A percentile compares a stretch with the other conserved stretches of the same genome.
Evolutionary conservation across 92 coral and sea anemone species (phyloP).

Genomic region (Muricea muricata): DNA sequence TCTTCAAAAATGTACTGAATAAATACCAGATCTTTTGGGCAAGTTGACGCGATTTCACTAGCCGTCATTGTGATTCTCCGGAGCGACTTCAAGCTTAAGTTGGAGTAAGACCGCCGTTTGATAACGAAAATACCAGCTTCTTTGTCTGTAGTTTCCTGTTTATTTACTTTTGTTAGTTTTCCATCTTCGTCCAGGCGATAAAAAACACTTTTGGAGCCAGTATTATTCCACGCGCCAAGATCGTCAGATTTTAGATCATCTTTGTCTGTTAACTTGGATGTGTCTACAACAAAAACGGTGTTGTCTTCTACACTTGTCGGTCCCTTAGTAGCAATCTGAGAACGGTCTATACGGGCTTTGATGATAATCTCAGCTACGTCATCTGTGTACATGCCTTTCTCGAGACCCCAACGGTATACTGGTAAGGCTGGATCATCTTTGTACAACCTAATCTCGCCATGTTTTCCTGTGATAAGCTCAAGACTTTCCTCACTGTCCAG

Average conservation of each 20-base stretch:
- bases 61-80: conserved; percentile 1
- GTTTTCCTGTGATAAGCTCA: no score
- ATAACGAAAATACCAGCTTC: background rate
- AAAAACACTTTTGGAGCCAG: background rate
- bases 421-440: background rate
- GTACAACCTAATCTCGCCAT: no score
- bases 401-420: background rate
- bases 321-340: background rate
- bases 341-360: background rate
- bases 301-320: background rate
- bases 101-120: conserved; percentile 10
- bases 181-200: no score
- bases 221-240: conserved; percentile 1
- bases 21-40: background rate
- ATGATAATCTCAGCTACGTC: background rate
- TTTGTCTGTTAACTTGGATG: background rate
- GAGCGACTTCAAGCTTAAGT: conserved; percentile 28
- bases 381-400: no score
- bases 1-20: conserved; percentile 57
- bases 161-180: no score
- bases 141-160: no score
- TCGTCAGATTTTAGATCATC: conserved; percentile 23
- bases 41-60: background rate
- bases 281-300: background rate
- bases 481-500: background rate